Conservation (phyloP, 1,140 invertebrate genomes). For the Antheraea pernyi region DNA sequence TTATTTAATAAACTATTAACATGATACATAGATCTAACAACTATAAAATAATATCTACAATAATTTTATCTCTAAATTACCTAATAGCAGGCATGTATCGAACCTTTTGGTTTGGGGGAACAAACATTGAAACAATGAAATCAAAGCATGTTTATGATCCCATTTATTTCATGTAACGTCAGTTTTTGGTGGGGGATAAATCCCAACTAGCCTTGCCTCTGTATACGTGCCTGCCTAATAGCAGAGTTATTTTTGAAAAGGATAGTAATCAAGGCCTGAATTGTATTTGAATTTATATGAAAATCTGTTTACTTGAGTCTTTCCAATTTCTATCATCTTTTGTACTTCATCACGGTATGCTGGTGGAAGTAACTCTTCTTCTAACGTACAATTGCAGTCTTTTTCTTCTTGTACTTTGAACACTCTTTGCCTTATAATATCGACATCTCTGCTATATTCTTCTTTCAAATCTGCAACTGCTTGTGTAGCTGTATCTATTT, state of each 20-base stretch:
- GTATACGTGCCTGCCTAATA: too few species aligned
- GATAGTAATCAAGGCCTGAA: conserved; percentile 88
- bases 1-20: too few species aligned
- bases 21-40: too few species aligned
- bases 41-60: not conserved
- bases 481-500: conserved; percentile 85
- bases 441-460: conserved; percentile 86
- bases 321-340: conserved; percentile 83
- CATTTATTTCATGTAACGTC: too few species aligned
- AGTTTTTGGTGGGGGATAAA: too few species aligned
- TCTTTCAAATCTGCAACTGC: conserved; percentile 81
- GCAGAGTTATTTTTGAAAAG: conserved; percentile 84
- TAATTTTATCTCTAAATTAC: not conserved
- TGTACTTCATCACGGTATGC: conserved; percentile 88
- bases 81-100: too few species aligned
- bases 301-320: conserved; percentile 76
- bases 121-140: too few species aligned
- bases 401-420: conserved; percentile 76
- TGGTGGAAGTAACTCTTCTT: conserved; percentile 87
- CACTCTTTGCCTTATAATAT: conserved; percentile 83
- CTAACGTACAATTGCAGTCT: conserved; percentile 82
- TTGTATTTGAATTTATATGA: conserved; percentile 83
- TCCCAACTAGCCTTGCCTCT: too few species aligned
- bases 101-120: too few species aligned
- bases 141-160: too few species aligned